These are phyloP conservation scores for Poeciliopsis presidionis DNA, from an alignment of 2,797 vertebrate species.

Conservation along the genomic window DNA sequence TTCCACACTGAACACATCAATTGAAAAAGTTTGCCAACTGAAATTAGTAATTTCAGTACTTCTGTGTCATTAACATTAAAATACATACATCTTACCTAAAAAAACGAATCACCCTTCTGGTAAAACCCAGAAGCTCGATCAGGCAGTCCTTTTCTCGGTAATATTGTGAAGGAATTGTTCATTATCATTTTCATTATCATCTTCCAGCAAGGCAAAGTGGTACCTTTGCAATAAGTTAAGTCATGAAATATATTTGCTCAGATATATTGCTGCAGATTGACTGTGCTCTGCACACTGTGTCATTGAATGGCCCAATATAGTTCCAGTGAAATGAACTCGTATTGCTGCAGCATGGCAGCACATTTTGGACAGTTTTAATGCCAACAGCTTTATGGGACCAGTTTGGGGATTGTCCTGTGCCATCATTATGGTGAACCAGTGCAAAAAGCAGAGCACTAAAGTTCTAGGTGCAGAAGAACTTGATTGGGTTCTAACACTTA, in stretches of 20 bases:
- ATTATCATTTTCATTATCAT: background rate
- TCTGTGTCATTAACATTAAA: background rate
- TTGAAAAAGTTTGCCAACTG: background rate
- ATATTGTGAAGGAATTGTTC: background rate
- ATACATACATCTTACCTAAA: background rate
- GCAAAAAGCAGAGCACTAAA: background rate
- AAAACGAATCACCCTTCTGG: background rate
- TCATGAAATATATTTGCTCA: background rate
- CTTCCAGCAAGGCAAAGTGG: background rate
- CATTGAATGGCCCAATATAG: background rate
- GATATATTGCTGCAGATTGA: background rate
- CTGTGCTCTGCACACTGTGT: background rate
- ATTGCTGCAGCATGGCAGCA: background rate
- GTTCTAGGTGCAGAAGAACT: background rate
- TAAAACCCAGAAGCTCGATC: background rate
- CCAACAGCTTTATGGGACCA: background rate
- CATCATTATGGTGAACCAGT: background rate
- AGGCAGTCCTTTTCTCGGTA: background rate
- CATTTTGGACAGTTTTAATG: background rate
- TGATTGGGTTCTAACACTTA: background rate
- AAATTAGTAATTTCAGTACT: background rate
- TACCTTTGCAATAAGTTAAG: background rate
- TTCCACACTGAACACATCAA: background rate
- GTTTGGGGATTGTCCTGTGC: background rate
- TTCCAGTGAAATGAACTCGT: background rate